Conservation (phyloP, 2,888 invertebrate genomes). For the Stenichneumon culpator region DNA sequence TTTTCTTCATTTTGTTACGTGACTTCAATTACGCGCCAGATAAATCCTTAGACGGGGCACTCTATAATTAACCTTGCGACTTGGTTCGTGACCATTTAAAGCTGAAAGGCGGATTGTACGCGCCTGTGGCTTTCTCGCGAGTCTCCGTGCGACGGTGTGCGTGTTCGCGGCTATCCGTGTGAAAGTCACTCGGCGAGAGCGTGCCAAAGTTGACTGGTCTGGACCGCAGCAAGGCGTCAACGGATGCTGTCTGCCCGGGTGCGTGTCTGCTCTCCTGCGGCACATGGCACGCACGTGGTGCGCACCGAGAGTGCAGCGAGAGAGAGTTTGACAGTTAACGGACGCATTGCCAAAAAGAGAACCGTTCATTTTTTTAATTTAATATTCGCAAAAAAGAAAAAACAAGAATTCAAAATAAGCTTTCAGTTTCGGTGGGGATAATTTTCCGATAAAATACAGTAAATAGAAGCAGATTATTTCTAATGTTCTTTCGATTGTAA, state of each 20-base stretch:
- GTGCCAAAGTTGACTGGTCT: constrained; percentile 44
- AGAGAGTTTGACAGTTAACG: constrained; percentile 51
- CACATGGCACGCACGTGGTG: constrained; percentile 76
- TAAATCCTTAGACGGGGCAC: not conserved
- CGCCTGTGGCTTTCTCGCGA: constrained; percentile 1
- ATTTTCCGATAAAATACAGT: too few species aligned
- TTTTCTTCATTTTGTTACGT: not conserved
- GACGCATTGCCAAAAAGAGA: constrained; percentile 25
- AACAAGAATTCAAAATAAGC: not conserved
- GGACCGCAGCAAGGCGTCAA: constrained; percentile 39
- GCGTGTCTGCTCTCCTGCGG: constrained; percentile 66
- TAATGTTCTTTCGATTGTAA: not conserved
- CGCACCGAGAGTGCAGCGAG: constrained; percentile 61
- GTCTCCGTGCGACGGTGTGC: not conserved
- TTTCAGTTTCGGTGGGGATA: not conserved
- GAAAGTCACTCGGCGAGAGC: constrained; percentile 33
- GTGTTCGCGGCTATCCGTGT: not conserved
- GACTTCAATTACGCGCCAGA: constrained; percentile 10
- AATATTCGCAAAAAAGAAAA: not conserved
- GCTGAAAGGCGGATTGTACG: constrained; percentile 12
- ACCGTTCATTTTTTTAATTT: not conserved
- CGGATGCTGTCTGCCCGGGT: constrained; percentile 37
- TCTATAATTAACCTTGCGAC: constrained; percentile 39
- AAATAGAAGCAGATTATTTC: too few species aligned
- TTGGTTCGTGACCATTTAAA: constrained; percentile 36